A percentile compares a stretch with the other conserved stretches of the same genome.
Conservation (phyloP, 30 jellyfish, hydroid and myxozoan species). For the Sanderia malayensis region DNA sequence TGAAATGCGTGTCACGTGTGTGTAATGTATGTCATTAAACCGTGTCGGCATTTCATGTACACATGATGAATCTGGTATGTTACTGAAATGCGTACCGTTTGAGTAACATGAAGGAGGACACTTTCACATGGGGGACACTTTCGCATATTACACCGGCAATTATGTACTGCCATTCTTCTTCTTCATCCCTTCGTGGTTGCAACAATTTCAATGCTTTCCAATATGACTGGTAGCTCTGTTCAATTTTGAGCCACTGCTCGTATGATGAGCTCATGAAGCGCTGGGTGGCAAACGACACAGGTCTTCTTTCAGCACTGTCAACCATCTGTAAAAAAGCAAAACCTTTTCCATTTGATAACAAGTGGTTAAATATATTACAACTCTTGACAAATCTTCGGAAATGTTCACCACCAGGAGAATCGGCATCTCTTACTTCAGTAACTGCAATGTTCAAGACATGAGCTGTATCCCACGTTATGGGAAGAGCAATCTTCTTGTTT, state of each 20-base stretch:
- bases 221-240: neutral
- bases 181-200: neutral
- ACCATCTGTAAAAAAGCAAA: conserved; percentile 7
- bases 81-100: no score
- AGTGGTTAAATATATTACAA: neutral
- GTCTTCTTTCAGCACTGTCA: neutral
- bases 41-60: no score
- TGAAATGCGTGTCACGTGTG: no score
- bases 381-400: conserved; percentile 6
- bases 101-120: no score
- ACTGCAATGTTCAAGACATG: conserved; percentile 23
- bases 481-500: neutral
- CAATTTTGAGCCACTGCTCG: conserved; percentile 17
- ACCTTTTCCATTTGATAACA: conserved; percentile 1
- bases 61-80: no score
- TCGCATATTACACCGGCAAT: neutral
- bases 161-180: neutral
- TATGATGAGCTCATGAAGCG: conserved; percentile 22
- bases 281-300: conserved; percentile 13
- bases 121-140: no score
- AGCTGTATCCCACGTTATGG: conserved; percentile 35
- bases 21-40: no score
- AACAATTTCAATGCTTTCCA: neutral
- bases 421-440: conserved; percentile 27
- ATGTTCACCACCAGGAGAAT: conserved; percentile 29